These are phyloP conservation scores for Tigriopus japonicus DNA, from an alignment of 1,140 invertebrate species.

Conservation along the genomic window DNA sequence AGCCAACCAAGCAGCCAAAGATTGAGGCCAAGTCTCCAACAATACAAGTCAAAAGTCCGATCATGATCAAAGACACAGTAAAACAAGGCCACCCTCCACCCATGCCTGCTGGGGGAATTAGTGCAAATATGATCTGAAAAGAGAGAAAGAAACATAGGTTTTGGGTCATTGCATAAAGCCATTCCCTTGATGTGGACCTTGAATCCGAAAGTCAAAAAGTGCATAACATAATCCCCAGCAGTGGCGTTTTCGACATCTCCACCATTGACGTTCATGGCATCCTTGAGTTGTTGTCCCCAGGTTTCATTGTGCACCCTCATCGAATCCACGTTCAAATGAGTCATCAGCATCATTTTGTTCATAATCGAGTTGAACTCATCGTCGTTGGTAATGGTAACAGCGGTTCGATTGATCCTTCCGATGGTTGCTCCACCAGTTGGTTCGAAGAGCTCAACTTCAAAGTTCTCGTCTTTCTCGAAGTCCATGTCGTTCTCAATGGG, in stretches of 20 bases:
- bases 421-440: conserved; percentile 34
- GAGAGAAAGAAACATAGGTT: conserved; percentile 3
- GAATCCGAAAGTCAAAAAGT: conserved; percentile 91
- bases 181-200: conserved; percentile 19
- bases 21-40: conserved; percentile 41
- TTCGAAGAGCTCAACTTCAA: conserved; percentile 38
- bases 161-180: not conserved
- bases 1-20: conserved; percentile 41
- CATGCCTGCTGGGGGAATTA: conserved; percentile 36
- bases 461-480: conserved; percentile 43
- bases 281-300: conserved; percentile 36
- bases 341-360: conserved; percentile 34
- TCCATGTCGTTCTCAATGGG: conserved; percentile 39
- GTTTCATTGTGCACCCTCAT: conserved; percentile 34
- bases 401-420: conserved; percentile 34
- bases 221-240: conserved; percentile 49
- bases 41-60: conserved; percentile 39
- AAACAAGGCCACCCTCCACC: conserved; percentile 42
- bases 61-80: conserved; percentile 32
- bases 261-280: conserved; percentile 43
- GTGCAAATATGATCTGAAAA: conserved; percentile 36
- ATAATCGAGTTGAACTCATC: conserved; percentile 42
- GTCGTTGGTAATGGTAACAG: conserved; percentile 46
- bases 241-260: conserved; percentile 39
- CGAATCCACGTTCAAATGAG: conserved; percentile 37